Conservation (phyloP, 2,797 vertebrate species). For the Netta rufina region DNA sequence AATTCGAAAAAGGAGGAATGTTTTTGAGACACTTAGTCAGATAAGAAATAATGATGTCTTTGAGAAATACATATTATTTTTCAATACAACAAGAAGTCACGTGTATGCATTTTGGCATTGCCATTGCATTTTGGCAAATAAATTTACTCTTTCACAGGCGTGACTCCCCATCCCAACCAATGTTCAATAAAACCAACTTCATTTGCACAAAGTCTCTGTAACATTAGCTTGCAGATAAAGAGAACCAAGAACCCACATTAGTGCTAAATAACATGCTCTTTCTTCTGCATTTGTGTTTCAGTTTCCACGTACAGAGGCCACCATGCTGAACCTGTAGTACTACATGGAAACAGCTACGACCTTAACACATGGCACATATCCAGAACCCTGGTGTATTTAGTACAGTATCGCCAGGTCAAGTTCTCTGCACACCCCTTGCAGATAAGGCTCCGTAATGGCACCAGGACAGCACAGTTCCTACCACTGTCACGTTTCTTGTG, state of each 20-base stretch:
- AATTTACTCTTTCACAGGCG: neutral
- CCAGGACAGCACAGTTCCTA: neutral
- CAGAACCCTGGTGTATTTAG: neutral
- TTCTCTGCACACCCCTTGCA: neutral
- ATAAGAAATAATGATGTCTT: neutral
- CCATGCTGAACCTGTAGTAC: neutral
- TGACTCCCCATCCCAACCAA: neutral
- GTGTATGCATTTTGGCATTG: neutral
- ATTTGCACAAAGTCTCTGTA: neutral
- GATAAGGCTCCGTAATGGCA: neutral
- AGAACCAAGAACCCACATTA: neutral
- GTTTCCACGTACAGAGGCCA: neutral
- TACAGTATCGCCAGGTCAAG: neutral
- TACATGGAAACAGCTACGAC: neutral
- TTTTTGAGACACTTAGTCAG: slow-evolving; percentile 50
- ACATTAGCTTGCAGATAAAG: neutral
- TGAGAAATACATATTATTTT: slow-evolving; percentile 33
- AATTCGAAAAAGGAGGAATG: slow-evolving; percentile 65
- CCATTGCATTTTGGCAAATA: neutral
- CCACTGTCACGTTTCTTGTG: neutral
- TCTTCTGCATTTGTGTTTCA: neutral
- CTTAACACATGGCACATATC: neutral
- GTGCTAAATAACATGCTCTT: neutral
- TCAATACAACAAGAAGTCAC: slow-evolving; percentile 29
- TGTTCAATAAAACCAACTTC: neutral